phyloP scores from a whole-genome alignment of 2,113 vertebrate genomes.

The Caranx ignobilis region DNA sequence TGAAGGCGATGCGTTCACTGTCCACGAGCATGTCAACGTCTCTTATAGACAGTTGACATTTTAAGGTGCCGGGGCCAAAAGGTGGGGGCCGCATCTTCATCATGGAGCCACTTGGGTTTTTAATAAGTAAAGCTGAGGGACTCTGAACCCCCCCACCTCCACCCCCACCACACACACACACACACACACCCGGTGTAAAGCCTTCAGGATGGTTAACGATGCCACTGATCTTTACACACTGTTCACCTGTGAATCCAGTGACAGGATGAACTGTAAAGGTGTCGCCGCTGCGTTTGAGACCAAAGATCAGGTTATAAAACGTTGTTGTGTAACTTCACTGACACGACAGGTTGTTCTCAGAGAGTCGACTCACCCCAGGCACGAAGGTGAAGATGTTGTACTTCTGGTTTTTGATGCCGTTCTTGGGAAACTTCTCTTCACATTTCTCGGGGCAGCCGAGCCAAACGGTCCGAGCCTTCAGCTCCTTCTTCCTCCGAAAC shows the following conservation, averaged over 20 bases:
- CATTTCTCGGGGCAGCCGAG: conserved; percentile 97
- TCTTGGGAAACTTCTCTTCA: conserved; percentile 96
- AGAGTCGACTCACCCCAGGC: conserved; percentile 90
- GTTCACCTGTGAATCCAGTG: conserved; percentile 25
- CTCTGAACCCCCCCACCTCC: conserved; percentile 34
- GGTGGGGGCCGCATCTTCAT: conserved; percentile 66
- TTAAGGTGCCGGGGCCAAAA: conserved; percentile 76
- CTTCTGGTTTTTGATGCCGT: conserved; percentile 98
- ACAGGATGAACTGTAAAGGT: background rate
- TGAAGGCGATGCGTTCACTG: conserved; percentile 68
- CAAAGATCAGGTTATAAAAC: conserved; percentile 6
- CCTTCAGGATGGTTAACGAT: conserved; percentile 26
- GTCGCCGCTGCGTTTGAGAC: background rate
- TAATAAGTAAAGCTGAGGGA: conserved; percentile 80
- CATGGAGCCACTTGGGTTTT: conserved; percentile 75
- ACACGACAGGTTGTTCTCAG: background rate
- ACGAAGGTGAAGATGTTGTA: conserved; percentile 98
- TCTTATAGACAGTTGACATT: conserved; percentile 82
- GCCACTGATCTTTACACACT: conserved; percentile 13
- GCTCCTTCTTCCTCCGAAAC: conserved; percentile 92
- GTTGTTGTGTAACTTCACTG: background rate
- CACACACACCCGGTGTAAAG: conserved; percentile 51
- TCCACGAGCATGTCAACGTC: conserved; percentile 80
- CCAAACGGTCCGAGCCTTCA: conserved; percentile 96
- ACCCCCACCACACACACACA: too few relatives aligned